Evolutionary conservation across 1,140 invertebrate genomes (phyloP).

Genomic region (Drepana arcuata): DNA sequence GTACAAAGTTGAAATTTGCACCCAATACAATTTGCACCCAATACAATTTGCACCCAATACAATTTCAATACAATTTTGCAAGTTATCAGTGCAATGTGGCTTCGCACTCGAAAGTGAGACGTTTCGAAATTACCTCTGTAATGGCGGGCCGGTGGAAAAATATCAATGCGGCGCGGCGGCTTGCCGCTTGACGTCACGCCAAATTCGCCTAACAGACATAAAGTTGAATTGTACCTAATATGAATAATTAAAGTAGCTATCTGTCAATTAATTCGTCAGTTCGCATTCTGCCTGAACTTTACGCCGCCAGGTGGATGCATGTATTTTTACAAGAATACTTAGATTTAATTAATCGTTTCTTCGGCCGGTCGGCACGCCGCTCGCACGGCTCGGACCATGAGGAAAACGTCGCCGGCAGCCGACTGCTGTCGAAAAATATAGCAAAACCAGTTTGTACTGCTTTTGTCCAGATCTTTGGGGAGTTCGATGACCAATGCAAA

Average conservation of each 20-base stretch:
- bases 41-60: too few relatives aligned
- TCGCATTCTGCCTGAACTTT: too few relatives aligned
- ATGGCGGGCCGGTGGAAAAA: constrained; percentile 26
- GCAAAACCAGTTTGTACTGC: constrained; percentile 62
- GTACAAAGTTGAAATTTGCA: constrained; percentile 24
- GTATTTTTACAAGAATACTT: too few relatives aligned
- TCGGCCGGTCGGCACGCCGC: background rate
- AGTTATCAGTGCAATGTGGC: constrained; percentile 2
- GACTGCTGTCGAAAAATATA: constrained; percentile 38
- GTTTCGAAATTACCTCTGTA: constrained; percentile 30
- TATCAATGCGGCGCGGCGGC: constrained; percentile 21
- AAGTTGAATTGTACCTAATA: too few relatives aligned
- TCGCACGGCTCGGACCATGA: constrained; percentile 37
- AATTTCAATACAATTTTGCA: too few relatives aligned
- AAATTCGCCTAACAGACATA: constrained; percentile 21
- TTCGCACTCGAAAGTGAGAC: constrained; percentile 28
- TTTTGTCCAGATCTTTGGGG: constrained; percentile 54
- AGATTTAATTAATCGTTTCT: too few relatives aligned
- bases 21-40: too few relatives aligned
- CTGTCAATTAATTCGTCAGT: too few relatives aligned
- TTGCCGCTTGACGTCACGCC: constrained; percentile 20
- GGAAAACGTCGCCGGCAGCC: constrained; percentile 35
- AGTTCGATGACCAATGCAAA: constrained; percentile 63
- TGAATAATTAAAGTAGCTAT: too few relatives aligned
- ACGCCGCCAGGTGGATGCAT: too few relatives aligned